phyloP scores from a whole-genome alignment of 2,888 invertebrate species.

The Leptothorax acervorum region DNA sequence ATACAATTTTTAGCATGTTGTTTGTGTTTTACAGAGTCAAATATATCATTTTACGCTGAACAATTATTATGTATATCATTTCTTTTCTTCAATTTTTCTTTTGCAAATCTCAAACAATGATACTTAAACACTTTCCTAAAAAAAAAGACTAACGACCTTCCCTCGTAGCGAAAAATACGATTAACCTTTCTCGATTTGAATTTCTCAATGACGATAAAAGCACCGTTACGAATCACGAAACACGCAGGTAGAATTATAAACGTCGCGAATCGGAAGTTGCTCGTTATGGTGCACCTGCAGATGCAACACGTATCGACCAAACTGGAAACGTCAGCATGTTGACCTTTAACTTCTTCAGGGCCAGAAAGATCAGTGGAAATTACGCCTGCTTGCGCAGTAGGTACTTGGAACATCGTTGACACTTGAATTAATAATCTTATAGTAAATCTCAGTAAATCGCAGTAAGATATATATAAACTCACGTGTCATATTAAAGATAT shows the following conservation, averaged over 20 bases:
- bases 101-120: background rate
- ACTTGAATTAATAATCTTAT: constrained; percentile 18
- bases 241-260: constrained; percentile 64
- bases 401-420: background rate
- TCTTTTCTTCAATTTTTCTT: background rate
- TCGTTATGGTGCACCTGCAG: constrained; percentile 71
- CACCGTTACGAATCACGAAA: constrained; percentile 67
- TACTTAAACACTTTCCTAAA: background rate
- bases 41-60: background rate
- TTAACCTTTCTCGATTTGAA: background rate
- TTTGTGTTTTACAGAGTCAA: background rate
- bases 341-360: constrained; percentile 44
- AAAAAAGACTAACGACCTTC: background rate
- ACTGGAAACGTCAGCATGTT: constrained; percentile 67
- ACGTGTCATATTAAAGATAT: background rate
- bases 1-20: background rate
- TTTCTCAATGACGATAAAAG: constrained; percentile 43
- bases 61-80: background rate
- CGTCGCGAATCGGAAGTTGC: constrained; percentile 66
- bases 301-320: constrained; percentile 71
- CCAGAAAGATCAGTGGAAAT: constrained; percentile 15
- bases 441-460: background rate
- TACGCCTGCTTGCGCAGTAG: background rate
- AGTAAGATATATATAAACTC: background rate
- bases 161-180: background rate